Base-by-base conservation (phyloP, 2,797 vertebrate species). In the Gadopsis marmoratus region DNA sequence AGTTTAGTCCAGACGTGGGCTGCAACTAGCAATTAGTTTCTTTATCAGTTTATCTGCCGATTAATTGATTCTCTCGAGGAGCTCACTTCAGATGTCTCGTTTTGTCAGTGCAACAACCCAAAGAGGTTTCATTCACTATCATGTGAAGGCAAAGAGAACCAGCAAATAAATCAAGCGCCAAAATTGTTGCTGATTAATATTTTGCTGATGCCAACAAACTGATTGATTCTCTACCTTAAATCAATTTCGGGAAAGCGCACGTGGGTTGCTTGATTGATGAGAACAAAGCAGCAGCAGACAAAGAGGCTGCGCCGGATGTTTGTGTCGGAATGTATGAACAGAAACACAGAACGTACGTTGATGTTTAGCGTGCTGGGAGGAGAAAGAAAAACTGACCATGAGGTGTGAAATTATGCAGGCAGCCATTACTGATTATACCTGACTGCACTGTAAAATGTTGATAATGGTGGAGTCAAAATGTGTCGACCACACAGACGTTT, bases 251-350 rank as follows among this genome's bases (percentile, higher is more conserved):
- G 19, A 31, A 41, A 29, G 29, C 4, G 4, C 23, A 50, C 47
- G 26, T 4, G 0, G 13, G 23, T 41, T 53, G 50, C 64, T 41
- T 31, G 51, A 26, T 11, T 26, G 45, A n/a, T n/a, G 29, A 21
- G n/a, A 82, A 79, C 85, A 87, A 82, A 83, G 80, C 64, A 59
- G 68, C 69, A 10, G 48, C 72, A 76, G 53, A 78, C 71, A 76
- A 76, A 85, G 75, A 53, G 4, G 23, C 48, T 17, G 21, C 5
- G 1, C 43, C 9, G 35, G 26, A 55, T n/a, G 59, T 60, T 68
- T 63, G 48, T 61, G 35, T 55, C 35, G 9, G 47, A 19, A 14
- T n/a, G 13, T 4, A 39, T n/a, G 4, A 4, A 33, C 33, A 33
- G 33, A 33, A 33, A 4, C 5, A 4, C 33, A 55, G 9, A n/a